Conservation (phyloP, 2,113 vertebrate species). For the Eupsittula cactorum region DNA sequence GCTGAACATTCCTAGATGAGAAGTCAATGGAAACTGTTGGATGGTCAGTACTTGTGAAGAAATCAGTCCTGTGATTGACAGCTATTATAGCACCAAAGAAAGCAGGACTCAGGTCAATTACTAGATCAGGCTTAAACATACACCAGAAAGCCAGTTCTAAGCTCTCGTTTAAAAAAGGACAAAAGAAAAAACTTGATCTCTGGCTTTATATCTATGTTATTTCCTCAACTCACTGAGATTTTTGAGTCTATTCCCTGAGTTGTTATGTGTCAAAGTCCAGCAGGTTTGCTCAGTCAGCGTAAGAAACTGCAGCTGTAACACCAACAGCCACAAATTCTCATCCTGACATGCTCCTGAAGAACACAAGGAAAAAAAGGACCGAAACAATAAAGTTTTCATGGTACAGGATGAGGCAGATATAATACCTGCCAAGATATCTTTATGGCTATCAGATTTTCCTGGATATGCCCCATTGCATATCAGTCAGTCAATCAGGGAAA, state of each 20-base stretch:
- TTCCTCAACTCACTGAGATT: background rate
- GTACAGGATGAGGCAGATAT: background rate
- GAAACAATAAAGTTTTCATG: background rate
- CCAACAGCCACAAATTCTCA: background rate
- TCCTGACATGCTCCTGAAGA: background rate
- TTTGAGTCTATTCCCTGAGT: background rate
- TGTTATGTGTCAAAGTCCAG: background rate
- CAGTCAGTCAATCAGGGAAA: background rate
- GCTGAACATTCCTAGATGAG: background rate
- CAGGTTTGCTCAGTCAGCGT: background rate
- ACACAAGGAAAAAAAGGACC: background rate
- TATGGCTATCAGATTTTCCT: background rate
- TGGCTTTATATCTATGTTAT: background rate
- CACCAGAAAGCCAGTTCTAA: background rate
- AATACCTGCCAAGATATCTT: background rate
- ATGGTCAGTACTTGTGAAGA: background rate
- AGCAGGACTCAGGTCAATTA: background rate
- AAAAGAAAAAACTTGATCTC: background rate
- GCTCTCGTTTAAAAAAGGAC: background rate
- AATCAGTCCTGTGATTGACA: background rate
- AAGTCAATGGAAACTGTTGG: background rate
- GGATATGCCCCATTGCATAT: background rate
- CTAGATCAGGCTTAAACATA: background rate
- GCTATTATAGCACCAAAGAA: background rate
- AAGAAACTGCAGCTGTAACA: background rate